Evolutionary conservation across 2,888 invertebrate genomes (phyloP), one percentile per base, ranked within the genome.

Genomic region (Xiphydria camelus): DNA sequence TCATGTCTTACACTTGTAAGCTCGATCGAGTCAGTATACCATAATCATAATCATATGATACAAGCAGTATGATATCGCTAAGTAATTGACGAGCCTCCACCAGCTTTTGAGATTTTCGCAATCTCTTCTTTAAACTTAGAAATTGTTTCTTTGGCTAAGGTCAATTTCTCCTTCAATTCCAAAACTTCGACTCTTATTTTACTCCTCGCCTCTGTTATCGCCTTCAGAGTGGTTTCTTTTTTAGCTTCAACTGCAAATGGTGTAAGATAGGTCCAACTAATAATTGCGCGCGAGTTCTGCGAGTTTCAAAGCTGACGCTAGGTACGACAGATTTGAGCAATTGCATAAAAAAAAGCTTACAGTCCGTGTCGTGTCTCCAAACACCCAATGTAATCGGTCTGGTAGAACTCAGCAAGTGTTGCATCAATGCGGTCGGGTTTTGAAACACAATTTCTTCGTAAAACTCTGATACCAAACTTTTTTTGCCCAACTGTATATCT

Each of bases 381-480:
- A 81, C 71, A 1, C 86, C 88, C 45, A 84, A 80, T 0, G 86
- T 85, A 15, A 92, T 76, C 1, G 88, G 89, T 61, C 89, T 87
- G 0, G 88, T 84, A 59, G 82, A 87, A 48, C 85, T 88, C 26
- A 95, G 77, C 19, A 94, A 79, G 68, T 94, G 91, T 65, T 94
- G 92, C 93, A 95, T 94, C 54, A 91, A 78, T 50, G 89, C 88
- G 1, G 91, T 91, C 0, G 92, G 92, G 71, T 93, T 92, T 76
- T 92, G 91, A 68, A 94, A 94, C 0, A 96, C 91, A 41, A 97
- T 89, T 80, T 97, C 97, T 73, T 97, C 97, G 66, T 96, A 98
- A 49, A 88, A 90, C 76, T 98, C 97, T 0, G 93, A 91, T 6
- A 95, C 92, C 0, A 97, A 78, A 15, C 83, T 83, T 62, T 87